These are phyloP conservation scores for Melanaphis sacchari DNA, from an alignment of 1,140 invertebrate species.

Conservation along the genomic window DNA sequence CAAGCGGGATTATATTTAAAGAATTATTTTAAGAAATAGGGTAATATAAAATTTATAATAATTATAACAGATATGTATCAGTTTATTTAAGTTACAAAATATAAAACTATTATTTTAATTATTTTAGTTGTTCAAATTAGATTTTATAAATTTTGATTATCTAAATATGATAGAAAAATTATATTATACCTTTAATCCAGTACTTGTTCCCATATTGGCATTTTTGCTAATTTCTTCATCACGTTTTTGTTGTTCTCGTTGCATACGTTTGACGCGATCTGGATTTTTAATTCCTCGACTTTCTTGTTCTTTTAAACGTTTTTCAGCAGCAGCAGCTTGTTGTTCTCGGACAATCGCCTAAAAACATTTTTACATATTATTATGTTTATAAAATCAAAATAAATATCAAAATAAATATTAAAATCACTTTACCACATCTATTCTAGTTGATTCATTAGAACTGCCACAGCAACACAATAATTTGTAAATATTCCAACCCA, in stretches of 20 bases:
- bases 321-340: slow-evolving; percentile 69
- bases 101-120: not conserved
- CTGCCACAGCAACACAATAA: slow-evolving; percentile 35
- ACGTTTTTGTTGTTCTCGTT: slow-evolving; percentile 67
- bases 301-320: slow-evolving; percentile 66
- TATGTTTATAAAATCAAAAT: not conserved
- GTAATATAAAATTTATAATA: too few species aligned
- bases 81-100: not conserved
- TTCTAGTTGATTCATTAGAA: slow-evolving; percentile 24
- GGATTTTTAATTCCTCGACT: slow-evolving; percentile 69
- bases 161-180: not conserved
- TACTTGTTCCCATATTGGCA: not conserved
- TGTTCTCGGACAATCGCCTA: slow-evolving; percentile 69
- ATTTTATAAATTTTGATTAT: too few species aligned
- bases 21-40: too few species aligned
- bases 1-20: too few species aligned
- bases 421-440: slow-evolving; percentile 27
- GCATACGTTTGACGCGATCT: slow-evolving; percentile 66
- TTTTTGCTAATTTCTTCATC: slow-evolving; percentile 63
- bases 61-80: not conserved
- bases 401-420: not conserved
- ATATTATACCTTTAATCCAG: slow-evolving; percentile 41
- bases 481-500: slow-evolving; percentile 52
- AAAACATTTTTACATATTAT: not conserved
- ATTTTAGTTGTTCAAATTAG: too few species aligned